Conservation (phyloP, 2,113 vertebrate species). For the Emydura subglobosa region DNA sequence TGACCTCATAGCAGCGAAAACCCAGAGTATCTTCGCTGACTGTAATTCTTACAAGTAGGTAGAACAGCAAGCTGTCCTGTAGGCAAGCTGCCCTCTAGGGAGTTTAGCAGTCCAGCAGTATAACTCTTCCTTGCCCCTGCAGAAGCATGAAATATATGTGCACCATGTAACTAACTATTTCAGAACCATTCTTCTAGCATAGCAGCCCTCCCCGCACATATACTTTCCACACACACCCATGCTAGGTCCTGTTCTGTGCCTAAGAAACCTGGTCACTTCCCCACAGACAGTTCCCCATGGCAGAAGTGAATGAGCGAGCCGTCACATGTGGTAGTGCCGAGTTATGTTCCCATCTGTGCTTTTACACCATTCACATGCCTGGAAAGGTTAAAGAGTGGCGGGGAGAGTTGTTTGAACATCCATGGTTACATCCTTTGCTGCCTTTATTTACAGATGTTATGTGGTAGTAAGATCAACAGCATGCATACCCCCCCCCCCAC, state of each 20-base stretch:
- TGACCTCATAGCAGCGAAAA: not conserved
- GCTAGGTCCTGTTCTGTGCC: not conserved
- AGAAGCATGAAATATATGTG: not conserved
- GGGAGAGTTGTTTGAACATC: not conserved
- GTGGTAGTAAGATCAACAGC: not conserved
- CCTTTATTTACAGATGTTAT: not conserved
- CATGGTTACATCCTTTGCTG: not conserved
- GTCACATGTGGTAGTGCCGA: not conserved
- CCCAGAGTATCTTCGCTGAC: not conserved
- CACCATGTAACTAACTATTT: rapidly evolving
- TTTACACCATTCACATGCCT: not conserved
- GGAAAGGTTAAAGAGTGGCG: not conserved
- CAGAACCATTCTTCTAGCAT: not conserved
- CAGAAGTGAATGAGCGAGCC: not conserved
- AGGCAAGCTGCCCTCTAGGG: not conserved
- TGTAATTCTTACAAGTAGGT: constrained; percentile 10
- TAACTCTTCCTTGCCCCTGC: not conserved
- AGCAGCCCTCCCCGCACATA: rapidly evolving
- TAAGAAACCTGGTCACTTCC: not conserved
- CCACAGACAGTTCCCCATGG: not conserved
- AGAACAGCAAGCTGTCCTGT: constrained; percentile 3
- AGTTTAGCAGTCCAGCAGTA: constrained; percentile 1
- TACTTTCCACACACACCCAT: not conserved
- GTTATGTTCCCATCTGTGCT: not conserved
- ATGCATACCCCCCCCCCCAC: not conserved